Evolutionary conservation across 2,888 invertebrate species (phyloP), one percentile per base, ranked within the genome.

Genomic region (Choreutis nemorana): DNA sequence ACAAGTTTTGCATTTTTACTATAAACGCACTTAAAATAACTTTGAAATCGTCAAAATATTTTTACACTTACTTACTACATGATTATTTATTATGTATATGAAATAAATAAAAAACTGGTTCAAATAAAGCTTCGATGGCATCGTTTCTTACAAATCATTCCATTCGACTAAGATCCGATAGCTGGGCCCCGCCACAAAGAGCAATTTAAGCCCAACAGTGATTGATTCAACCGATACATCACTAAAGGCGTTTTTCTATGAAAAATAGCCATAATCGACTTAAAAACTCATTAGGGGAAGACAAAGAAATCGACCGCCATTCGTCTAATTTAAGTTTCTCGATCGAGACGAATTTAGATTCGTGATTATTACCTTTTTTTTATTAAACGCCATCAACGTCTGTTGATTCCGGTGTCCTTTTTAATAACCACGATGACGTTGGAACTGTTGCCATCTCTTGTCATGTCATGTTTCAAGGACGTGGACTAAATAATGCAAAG

Each of bases 231-330:
- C 58, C 73, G 63, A 78, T 78, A 73, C 78, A 78, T 78, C 78
- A 78, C 77, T 70, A 72, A 67, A 68, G 61, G 75, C 66, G 73
- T 72, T 78, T 77, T 78, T 77, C 78, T 78, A 78, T 78, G 78
- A 78, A 78, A 78, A 78, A 78, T 78, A 64, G 72, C 71, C 59
- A 72, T 77, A 78, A 78, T 78, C 78, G 78, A 78, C 78, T 78
- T 78, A 78, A 78, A 78, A 78, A 78, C 75, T 78, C 78, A 77
- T 78, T 78, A 77, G 68, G 66, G 51, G 67, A 72, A 78, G 78
- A 78, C 78, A 78, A 78, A 78, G 77, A 70, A 68, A 65, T 62
- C 66, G 64, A 57, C 65, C 70, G 75, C 65, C 71, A 71, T 71
- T 64, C 62, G 62, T 71, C 72, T 71, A 71, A 75, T 73, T 72